Evolutionary conservation across 2,113 vertebrate genomes (phyloP), one percentile per base, ranked within the genome.

Genomic region (Antigone vipio): DNA sequence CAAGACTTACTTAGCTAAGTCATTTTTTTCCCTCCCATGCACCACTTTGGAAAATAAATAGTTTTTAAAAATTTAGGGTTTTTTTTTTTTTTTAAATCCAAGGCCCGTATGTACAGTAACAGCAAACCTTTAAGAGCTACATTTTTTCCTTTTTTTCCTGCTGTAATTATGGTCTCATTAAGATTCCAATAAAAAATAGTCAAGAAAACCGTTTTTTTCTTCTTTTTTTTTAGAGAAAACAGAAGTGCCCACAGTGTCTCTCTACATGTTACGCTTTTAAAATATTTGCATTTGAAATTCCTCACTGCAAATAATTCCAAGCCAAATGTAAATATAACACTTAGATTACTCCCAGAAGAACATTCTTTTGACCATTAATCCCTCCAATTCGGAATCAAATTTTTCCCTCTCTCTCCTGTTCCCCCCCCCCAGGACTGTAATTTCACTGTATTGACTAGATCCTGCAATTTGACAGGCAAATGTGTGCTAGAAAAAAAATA

Each of bases 251-350:
- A 98, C 98, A 98, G 97, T 98, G 97, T 94, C 95, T 98, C 97
- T 96, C 94, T 97, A 92, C 97, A 98, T 96, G 95, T 95, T 97
- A 97, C 78, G 87, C 97, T 98, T 98, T 98, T 98, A 97, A 98
- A 98, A 98, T 98, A 98, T 98, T 98, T 98, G 97, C 97, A 98
- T 98, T 98, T 98, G 98, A 98, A 98, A 98, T 98, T 98, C 97
- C 97, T 98, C 96, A 92, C 97, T 97, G 97, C 97, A 98, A 98
- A 98, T 98, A 98, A 98, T 98, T 98, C 97, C 98, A 97, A 98
- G 97, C 97, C 97, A 98, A 98, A 98, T 97, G 98, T 98, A 98
- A 98, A 98, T 98, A 98, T 97, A 98, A 98, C 97, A 98, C 98
- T 98, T 98, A 98, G 97, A 98, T 98, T 98, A 97, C 97, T 98